Base-by-base conservation (phyloP, 2,797 vertebrate genomes). In the Sebastes taczanowskii region DNA sequence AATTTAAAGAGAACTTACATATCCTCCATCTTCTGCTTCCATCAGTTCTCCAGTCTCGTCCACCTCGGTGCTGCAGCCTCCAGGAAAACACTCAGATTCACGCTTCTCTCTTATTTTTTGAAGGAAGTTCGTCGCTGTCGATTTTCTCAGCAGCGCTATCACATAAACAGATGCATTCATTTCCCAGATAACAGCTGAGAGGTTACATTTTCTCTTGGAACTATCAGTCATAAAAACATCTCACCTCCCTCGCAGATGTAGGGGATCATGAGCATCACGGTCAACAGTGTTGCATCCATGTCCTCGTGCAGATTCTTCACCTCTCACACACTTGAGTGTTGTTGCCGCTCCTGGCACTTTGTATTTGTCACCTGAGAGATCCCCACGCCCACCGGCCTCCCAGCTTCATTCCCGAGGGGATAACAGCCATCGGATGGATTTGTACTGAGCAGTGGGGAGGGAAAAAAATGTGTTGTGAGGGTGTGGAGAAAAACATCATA, bases 241-340 rank as follows among this genome's bases (percentile, higher is more conserved):
- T 92, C 85, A 95, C 94, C 94, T 92, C 92, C 92, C 32, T 94
- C 87, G 73, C 92, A 92, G 84, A 93, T 85, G 78, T 87, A 91
- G 64, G 83, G 86, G 60, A 93, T 83, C 67, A 89, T 55, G 70
- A 93, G 75, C 80, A 92, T 86, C 85, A 91, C 69, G 56, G 89
- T 82, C 60, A 95, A 80, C 77, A 94, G 84, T 30, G 80, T 86
- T 49, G 82, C 85, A 73, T 89, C 91, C 89, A 93, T 88, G 77
- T 87, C 81, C 38, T 92, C 73, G 32, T 63, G 71, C 65, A 90
- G 80, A 77, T 34, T 71, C 72, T 85, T 90, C 85, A 68, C 72
- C 86, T 73, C 72, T 74, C 74, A 80, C 78, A 69, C 11, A 62
- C 74, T 70, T 30, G 38, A 86, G 73, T 86, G 77, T 63, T 82